These are phyloP conservation scores for Thyatira batis DNA, from an alignment of 2,888 invertebrate species.

Conservation along the genomic window DNA sequence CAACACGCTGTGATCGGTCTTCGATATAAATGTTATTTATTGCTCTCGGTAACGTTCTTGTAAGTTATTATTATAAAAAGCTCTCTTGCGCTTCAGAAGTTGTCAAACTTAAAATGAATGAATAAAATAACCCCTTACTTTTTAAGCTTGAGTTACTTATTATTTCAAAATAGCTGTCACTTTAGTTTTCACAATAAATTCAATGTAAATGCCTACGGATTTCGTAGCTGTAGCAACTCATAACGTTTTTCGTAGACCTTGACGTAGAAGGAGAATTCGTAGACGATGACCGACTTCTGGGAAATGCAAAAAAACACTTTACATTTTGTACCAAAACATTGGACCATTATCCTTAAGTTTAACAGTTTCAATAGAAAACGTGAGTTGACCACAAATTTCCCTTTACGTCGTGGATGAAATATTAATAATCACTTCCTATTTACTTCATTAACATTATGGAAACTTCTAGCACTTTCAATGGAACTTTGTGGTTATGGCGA, in stretches of 20 bases:
- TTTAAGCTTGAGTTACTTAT: too few relatives aligned
- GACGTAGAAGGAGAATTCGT: too few relatives aligned
- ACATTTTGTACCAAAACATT: conserved; percentile 1
- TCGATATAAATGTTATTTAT: background rate
- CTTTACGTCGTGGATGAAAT: conserved; percentile 19
- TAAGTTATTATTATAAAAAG: background rate
- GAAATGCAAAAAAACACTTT: background rate
- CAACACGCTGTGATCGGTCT: background rate
- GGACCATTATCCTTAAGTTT: conserved; percentile 8
- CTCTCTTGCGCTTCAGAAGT: too few relatives aligned
- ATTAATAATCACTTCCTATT: conserved; percentile 18
- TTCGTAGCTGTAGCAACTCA: background rate
- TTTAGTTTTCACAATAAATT: too few relatives aligned
- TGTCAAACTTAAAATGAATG: too few relatives aligned
- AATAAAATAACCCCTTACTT: too few relatives aligned
- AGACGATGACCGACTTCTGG: too few relatives aligned
- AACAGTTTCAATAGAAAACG: conserved; percentile 27
- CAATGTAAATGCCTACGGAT: background rate
- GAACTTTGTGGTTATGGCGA: too few relatives aligned
- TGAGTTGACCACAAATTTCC: conserved; percentile 21
- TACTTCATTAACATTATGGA: conserved; percentile 6
- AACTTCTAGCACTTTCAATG: conserved; percentile 19
- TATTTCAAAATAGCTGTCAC: too few relatives aligned
- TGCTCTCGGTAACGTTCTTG: background rate
- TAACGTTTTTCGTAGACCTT: too few relatives aligned